Conservation (phyloP, 2,113 vertebrate genomes). For the Zosterops japonicus region DNA sequence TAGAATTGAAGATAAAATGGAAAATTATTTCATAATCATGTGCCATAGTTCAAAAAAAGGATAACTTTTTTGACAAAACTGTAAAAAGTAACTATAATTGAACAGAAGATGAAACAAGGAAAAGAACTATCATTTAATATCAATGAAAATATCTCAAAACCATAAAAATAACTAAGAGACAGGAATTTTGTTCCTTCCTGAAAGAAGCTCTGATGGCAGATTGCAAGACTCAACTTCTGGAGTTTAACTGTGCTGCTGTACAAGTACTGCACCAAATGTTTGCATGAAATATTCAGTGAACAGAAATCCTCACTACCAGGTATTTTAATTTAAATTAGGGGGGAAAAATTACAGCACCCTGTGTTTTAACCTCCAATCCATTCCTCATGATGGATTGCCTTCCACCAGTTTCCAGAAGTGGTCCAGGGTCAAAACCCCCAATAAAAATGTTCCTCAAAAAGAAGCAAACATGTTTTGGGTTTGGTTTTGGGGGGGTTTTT, state of each 20-base stretch:
- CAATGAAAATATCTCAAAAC: background rate
- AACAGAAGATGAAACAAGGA: background rate
- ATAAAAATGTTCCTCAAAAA: background rate
- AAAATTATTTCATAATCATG: background rate
- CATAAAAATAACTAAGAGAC: background rate
- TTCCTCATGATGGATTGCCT: background rate
- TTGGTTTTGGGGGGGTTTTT: too few relatives aligned
- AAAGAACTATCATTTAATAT: background rate
- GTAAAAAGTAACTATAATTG: background rate
- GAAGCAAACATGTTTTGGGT: fast-evolving
- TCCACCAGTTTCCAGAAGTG: background rate
- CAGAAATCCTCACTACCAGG: background rate
- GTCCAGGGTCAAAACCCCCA: fast-evolving
- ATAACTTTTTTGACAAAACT: background rate
- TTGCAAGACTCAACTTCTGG: background rate
- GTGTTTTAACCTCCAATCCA: background rate
- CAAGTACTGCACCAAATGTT: background rate
- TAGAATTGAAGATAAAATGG: background rate
- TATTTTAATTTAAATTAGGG: background rate
- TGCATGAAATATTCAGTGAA: background rate
- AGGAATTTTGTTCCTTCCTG: background rate
- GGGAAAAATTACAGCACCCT: too few relatives aligned
- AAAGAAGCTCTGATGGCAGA: background rate
- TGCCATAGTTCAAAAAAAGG: background rate
- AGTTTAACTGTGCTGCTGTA: background rate